phyloP scores from a whole-genome alignment of 2,113 vertebrate species.

The Platichthys stellatus region DNA sequence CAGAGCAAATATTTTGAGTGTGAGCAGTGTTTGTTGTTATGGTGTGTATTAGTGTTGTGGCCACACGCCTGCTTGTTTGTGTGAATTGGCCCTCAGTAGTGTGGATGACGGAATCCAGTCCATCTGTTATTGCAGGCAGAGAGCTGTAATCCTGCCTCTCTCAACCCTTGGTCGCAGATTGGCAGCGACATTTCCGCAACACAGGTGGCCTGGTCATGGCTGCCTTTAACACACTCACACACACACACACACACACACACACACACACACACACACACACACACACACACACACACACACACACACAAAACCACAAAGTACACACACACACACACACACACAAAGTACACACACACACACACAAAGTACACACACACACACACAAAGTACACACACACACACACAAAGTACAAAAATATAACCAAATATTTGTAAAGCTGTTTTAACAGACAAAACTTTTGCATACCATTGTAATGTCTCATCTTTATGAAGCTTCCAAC shows the following conservation, averaged over 20 bases:
- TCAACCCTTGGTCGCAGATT: constrained; percentile 43
- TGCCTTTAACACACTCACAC: not conserved
- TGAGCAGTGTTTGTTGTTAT: constrained; percentile 4
- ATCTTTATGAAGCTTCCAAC: no score
- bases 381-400: no score
- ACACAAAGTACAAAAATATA: not conserved
- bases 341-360: not conserved
- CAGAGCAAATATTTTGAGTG: not conserved
- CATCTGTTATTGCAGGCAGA: constrained; percentile 68
- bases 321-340: not conserved
- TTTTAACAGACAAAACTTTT: not conserved
- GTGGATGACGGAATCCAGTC: constrained; percentile 58
- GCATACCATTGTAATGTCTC: not conserved
- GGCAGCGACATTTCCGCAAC: constrained; percentile 42
- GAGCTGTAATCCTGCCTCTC: constrained; percentile 57
- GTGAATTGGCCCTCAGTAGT: constrained; percentile 41
- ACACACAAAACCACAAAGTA: no score
- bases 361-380: not conserved
- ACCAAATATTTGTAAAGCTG: not conserved
- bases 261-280: no score
- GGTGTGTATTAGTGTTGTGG: constrained; percentile 20
- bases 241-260: no score
- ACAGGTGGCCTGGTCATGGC: constrained; percentile 49
- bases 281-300: no score
- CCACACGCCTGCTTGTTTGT: constrained; percentile 29